Evolutionary conservation across 1,140 invertebrate species (phyloP).

Genomic region (Zeugodacus cucurbitae): DNA sequence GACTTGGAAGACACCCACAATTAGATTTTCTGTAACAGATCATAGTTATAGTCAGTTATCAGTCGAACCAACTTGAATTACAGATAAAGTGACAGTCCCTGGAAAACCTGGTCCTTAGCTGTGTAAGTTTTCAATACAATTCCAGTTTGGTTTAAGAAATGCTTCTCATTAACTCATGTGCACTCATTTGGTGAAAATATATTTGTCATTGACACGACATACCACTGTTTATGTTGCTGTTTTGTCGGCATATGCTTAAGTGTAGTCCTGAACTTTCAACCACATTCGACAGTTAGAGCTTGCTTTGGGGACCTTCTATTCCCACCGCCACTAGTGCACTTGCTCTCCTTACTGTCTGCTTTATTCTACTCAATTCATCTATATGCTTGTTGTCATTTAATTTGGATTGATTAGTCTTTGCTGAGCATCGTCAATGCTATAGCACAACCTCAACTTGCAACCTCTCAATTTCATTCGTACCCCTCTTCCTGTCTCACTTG

Average conservation of each 20-base stretch:
- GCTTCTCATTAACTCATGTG: too few relatives aligned
- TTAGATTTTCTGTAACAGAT: too few relatives aligned
- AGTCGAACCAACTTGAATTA: too few relatives aligned
- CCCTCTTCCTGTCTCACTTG: neutral
- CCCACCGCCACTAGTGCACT: neutral
- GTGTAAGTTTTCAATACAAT: too few relatives aligned
- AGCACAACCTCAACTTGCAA: neutral
- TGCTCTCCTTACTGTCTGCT: neutral
- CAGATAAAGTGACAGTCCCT: too few relatives aligned
- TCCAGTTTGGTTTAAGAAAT: too few relatives aligned
- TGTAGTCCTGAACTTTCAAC: neutral
- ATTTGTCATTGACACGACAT: neutral
- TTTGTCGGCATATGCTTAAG: neutral
- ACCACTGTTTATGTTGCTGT: neutral
- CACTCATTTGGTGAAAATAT: too few relatives aligned
- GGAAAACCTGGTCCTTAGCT: too few relatives aligned
- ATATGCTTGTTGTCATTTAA: neutral
- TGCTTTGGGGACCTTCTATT: too few relatives aligned
- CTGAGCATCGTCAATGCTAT: neutral
- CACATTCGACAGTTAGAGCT: neutral
- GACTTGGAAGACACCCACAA: too few relatives aligned
- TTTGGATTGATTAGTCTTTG: neutral
- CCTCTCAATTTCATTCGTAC: neutral
- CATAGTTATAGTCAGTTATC: too few relatives aligned
- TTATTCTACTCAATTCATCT: neutral